Evolutionary conservation across 2,888 invertebrate genomes (phyloP).

Genomic region (Dastarcus helophoroides): DNA sequence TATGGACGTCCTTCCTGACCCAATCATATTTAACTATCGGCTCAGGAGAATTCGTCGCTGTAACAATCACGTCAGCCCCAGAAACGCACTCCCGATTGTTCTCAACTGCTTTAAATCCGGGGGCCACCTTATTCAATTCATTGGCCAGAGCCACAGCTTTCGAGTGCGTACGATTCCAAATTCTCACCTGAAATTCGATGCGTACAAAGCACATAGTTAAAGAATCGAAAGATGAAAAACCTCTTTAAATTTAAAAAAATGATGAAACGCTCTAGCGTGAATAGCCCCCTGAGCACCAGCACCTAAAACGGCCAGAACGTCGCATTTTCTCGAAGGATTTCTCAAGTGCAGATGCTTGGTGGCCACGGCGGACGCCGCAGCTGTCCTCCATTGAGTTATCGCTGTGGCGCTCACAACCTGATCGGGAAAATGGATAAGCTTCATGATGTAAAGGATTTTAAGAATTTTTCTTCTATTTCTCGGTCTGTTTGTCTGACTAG

Average conservation of each 20-base stretch:
- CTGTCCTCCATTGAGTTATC: conserved; percentile 47
- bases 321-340: conserved; percentile 18
- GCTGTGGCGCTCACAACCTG: conserved; percentile 41
- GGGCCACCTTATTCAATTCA: conserved; percentile 26
- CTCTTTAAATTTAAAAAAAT: conserved; percentile 37
- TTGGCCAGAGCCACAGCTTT: conserved; percentile 30
- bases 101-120: conserved; percentile 18
- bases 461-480: conserved; percentile 2
- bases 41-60: conserved; percentile 42
- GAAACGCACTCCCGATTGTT: conserved; percentile 39
- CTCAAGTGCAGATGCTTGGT: conserved; percentile 39
- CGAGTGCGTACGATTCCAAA: conserved; percentile 44
- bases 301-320: conserved; percentile 39
- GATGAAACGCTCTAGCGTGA: conserved; percentile 41
- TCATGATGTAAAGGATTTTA: neutral
- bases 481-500: too few species aligned
- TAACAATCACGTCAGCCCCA: conserved; percentile 50
- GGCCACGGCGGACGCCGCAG: conserved; percentile 45
- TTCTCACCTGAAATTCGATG: conserved; percentile 31
- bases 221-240: conserved; percentile 18
- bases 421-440: too few species aligned
- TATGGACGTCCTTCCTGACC: conserved; percentile 45
- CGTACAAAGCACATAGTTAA: conserved; percentile 4
- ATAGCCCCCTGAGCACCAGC: conserved; percentile 42
- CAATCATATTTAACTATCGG: conserved; percentile 42